These are phyloP conservation scores for honey bee (Apis mellifera) DNA, from an alignment of 1,140 invertebrate species.

Conservation along the genomic window Amel_HAv3.1 CM009942.2:11318001-11318500, in stretches of 20 bases:
- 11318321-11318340: no score
- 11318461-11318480: neutral
- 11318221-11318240: neutral
- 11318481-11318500: neutral
- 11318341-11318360: no score
- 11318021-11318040: neutral
- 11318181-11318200: neutral
- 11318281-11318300: neutral
- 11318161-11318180: neutral
- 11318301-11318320: no score
- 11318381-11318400: no score
- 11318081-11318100: neutral
- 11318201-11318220: neutral
- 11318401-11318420: no score
- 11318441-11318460: neutral
- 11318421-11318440: neutral
- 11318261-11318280: neutral
- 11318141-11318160: neutral
- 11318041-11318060: neutral
- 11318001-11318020: neutral
- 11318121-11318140: neutral
- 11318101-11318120: neutral
- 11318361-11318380: no score
- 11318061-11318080: slow-evolving; percentile 4
- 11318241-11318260: no score